Evolutionary conservation across 2,888 invertebrate species (phyloP), one percentile per base, ranked within the genome.

Genomic region (Sycophila texana): DNA sequence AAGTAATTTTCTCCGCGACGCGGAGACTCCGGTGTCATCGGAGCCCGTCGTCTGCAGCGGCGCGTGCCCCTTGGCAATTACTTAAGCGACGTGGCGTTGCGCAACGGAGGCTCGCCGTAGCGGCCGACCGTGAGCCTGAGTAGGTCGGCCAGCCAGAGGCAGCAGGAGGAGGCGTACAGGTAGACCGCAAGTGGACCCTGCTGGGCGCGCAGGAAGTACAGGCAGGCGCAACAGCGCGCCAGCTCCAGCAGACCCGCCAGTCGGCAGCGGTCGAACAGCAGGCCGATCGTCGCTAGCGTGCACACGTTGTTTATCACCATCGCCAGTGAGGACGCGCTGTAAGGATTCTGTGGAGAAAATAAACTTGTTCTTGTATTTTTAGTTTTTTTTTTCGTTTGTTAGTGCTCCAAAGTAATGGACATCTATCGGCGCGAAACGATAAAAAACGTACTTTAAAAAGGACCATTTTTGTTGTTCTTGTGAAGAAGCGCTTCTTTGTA

Each of bases 221-320:
- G 92, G 26, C 94, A 91, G 0, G 93, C 88, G n/a, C 93, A 91
- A 86, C 95, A 95, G 13, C 95, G 92, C 1, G 92, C 81, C 0
- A 95, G 91, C 89, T 96, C 96, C 13, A 82, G 63, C 16, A 77
- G 13, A 16, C 66, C n/a, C 1, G 74, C 81, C 13, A 72, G 53
- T 14, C 57, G 53, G 13, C 57, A 92, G 84, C 94, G 93, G 84
- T 95, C 95, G 84, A 95, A 94, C 12, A 95, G 88, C 92, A 95
- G 92, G 0, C 95, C 95, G 70, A 95, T 94, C 30, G 93, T 91
- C 0, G 94, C 94, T 16, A 95, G 89, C 0, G 95, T 94, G 2
- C 92, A 92, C 63, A 95, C 92, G 83, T 95, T 93, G 91, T 95
- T 95, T 61, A 92, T 81, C 0, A 94, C 93, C 86, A 93, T 92